These are phyloP conservation scores for Ophraella communa DNA, from an alignment of 2,888 invertebrate species.

Conservation along the genomic window DNA sequence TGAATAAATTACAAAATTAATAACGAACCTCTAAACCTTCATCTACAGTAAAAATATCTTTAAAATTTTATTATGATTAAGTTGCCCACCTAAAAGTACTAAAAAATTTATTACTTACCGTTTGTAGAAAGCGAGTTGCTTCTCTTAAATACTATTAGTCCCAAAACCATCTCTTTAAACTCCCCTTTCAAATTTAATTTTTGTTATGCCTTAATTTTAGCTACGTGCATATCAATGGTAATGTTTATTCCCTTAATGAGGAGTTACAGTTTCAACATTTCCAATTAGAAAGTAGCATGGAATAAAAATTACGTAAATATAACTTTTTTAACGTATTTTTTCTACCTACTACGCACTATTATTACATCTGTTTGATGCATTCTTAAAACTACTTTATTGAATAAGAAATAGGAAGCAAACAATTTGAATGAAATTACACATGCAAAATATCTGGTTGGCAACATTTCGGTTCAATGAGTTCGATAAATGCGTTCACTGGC, in stretches of 20 bases:
- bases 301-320: too few relatives aligned
- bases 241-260: too few relatives aligned
- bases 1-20: neutral
- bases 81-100: neutral
- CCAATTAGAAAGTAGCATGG: too few relatives aligned
- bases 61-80: neutral
- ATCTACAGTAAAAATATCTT: neutral
- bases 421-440: constrained; percentile 4
- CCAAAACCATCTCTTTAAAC: neutral
- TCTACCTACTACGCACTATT: too few relatives aligned
- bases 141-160: neutral
- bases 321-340: too few relatives aligned
- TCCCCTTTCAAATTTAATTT: neutral
- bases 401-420: neutral
- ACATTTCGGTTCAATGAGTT: constrained; percentile 19
- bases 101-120: neutral
- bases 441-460: constrained; percentile 13
- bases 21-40: neutral
- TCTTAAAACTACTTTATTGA: neutral
- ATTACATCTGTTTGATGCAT: neutral
- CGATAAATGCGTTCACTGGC: constrained; percentile 20
- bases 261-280: too few relatives aligned
- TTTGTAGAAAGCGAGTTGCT: neutral
- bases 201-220: neutral
- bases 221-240: too few relatives aligned